These are phyloP conservation scores for Philhelius pedissequus DNA, from an alignment of 2,888 invertebrate species.

Conservation along the genomic window DNA sequence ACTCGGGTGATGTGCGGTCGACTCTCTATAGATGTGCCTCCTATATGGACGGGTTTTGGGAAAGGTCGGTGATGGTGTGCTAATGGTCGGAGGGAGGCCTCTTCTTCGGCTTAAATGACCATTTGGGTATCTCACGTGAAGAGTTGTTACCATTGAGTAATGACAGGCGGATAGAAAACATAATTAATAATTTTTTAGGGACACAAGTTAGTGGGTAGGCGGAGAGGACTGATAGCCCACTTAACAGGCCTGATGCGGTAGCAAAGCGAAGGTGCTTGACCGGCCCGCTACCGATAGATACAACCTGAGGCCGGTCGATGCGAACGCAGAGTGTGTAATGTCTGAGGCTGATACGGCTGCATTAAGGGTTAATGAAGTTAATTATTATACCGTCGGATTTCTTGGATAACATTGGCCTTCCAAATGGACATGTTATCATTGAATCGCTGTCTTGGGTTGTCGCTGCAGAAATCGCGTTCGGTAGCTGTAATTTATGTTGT, in stretches of 20 bases:
- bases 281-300: constrained; percentile 34
- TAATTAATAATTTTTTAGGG: constrained; percentile 66
- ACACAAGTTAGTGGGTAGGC: constrained; percentile 50
- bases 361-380: constrained; percentile 68
- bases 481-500: constrained; percentile 61
- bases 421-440: constrained; percentile 56
- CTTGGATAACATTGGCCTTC: constrained; percentile 36
- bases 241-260: constrained; percentile 23
- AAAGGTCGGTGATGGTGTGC: neutral
- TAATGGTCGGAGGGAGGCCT: constrained; percentile 33
- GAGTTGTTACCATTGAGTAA: constrained; percentile 65
- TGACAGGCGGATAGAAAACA: constrained; percentile 66
- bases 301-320: neutral
- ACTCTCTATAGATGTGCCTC: neutral
- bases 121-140: constrained; percentile 64
- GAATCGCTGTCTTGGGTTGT: constrained; percentile 44
- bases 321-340: constrained; percentile 29
- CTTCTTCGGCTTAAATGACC: constrained; percentile 44
- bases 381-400: constrained; percentile 66
- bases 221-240: constrained; percentile 41
- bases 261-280: constrained; percentile 39
- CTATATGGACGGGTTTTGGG: neutral
- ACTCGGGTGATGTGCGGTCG: constrained; percentile 23
- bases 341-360: constrained; percentile 41
- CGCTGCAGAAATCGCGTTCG: constrained; percentile 30